Evolutionary conservation across 2,113 vertebrate genomes (phyloP).

Genomic region (Grus americana): DNA sequence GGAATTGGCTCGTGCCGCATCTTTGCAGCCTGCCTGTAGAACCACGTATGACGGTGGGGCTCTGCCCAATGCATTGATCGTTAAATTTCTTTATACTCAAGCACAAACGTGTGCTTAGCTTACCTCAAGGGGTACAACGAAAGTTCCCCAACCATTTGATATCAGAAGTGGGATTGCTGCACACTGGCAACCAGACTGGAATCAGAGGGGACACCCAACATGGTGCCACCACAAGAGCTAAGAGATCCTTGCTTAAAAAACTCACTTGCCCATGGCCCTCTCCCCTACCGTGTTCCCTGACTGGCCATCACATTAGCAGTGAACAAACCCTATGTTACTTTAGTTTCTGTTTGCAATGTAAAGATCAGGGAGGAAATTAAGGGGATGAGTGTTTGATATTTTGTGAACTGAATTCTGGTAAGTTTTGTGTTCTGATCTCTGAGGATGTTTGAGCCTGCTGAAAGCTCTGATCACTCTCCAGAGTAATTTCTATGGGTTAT

Average conservation of each 20-base stretch:
- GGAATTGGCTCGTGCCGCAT: accelerated
- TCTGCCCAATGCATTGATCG: background rate
- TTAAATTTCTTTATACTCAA: background rate
- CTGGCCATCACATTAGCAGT: background rate
- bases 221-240: background rate
- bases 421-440: background rate
- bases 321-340: background rate
- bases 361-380: background rate
- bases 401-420: background rate
- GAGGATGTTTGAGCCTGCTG: background rate
- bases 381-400: background rate
- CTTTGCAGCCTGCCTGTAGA: background rate
- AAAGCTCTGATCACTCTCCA: background rate
- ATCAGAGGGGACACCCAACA: background rate
- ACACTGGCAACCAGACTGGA: background rate
- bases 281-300: background rate
- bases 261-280: background rate
- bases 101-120: background rate
- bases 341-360: background rate
- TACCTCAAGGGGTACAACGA: background rate
- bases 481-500: background rate
- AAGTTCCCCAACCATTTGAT: background rate
- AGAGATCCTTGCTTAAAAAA: background rate
- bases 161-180: background rate
- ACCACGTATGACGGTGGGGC: accelerated